Conservation (phyloP, 1,140 invertebrate genomes). For the Orchesella cincta region DNA sequence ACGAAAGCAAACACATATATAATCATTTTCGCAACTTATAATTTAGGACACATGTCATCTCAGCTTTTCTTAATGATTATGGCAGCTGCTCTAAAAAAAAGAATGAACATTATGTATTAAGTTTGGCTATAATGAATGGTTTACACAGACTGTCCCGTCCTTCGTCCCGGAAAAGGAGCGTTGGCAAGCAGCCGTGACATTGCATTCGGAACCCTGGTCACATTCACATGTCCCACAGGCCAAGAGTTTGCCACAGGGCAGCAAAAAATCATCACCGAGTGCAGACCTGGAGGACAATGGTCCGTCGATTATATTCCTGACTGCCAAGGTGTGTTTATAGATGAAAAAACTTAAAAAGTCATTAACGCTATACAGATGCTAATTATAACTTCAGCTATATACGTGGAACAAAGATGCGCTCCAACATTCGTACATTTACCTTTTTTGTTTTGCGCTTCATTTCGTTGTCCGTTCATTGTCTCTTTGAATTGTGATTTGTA, state of each 20-base stretch:
- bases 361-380: too few species aligned
- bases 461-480: not conserved
- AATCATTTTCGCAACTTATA: too few species aligned
- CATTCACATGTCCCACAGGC: conserved; percentile 87
- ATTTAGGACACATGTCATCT: not conserved
- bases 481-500: not conserved
- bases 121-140: not conserved
- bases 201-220: conserved; percentile 84
- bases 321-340: conserved; percentile 91
- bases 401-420: too few species aligned
- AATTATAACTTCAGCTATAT: too few species aligned
- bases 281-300: conserved; percentile 88
- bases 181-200: conserved; percentile 87
- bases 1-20: too few species aligned
- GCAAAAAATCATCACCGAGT: conserved; percentile 78
- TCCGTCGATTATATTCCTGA: conserved; percentile 87
- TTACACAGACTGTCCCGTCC: conserved; percentile 78
- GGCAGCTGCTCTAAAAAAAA: too few species aligned
- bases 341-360: too few species aligned
- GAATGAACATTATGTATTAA: not conserved
- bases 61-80: not conserved
- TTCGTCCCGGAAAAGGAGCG: conserved; percentile 81
- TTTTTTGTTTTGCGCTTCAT: not conserved
- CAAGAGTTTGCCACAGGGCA: conserved; percentile 93
- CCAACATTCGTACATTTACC: too few species aligned